Conservation (phyloP, 2,113 vertebrate genomes). For the Atractosteus spatula region DNA sequence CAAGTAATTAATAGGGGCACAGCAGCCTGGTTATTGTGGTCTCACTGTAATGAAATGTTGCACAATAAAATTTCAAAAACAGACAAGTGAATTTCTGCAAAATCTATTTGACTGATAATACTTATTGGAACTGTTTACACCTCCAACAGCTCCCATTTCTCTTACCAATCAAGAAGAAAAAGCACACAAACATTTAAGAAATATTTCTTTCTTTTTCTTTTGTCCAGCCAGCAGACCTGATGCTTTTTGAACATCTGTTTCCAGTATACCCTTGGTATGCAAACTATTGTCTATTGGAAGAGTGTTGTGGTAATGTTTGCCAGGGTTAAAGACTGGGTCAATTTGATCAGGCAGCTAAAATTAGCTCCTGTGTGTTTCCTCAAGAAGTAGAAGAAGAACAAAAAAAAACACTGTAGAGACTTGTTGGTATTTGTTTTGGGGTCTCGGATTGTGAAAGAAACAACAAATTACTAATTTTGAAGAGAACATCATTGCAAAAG, state of each 20-base stretch:
- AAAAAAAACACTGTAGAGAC: no score
- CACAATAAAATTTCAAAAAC: conserved; percentile 6
- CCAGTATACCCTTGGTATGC: conserved; percentile 75
- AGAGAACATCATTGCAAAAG: no score
- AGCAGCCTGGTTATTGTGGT: conserved; percentile 11
- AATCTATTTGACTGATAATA: conserved; percentile 11
- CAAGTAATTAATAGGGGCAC: conserved; percentile 17
- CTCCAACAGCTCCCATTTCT: background rate
- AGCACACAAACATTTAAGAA: conserved; percentile 2
- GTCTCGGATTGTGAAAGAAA: no score
- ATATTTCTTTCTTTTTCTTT: background rate
- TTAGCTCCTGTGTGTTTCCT: conserved; percentile 82
- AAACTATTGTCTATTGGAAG: conserved; percentile 82
- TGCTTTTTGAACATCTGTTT: conserved; percentile 72
- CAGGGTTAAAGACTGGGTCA: conserved; percentile 84
- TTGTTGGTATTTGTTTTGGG: no score
- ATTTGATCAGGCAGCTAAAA: conserved; percentile 84
- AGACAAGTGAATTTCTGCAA: background rate
- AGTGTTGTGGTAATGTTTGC: conserved; percentile 77
- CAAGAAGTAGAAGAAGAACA: conserved; percentile 55
- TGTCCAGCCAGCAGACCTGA: conserved; percentile 1
- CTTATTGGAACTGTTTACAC: background rate
- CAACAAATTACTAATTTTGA: no score
- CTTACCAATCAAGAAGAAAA: background rate
- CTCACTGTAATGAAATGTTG: conserved; percentile 16